Conservation (phyloP, 2,888 invertebrate species). For the Epirrhoe tristata region DNA sequence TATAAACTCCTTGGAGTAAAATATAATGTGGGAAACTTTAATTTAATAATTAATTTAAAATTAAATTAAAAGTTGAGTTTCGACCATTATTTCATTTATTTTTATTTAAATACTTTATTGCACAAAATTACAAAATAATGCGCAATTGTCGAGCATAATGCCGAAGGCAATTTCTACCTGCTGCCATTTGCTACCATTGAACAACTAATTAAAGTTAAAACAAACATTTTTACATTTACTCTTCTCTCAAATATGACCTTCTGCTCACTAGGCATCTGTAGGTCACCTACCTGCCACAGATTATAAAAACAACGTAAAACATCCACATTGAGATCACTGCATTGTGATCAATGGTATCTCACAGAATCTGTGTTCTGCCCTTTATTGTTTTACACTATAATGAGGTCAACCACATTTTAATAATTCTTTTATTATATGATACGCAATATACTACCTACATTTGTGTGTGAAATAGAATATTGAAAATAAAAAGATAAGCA, state of each 20-base stretch:
- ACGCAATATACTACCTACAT: background rate
- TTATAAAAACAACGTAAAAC: slow-evolving; percentile 21
- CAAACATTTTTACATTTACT: background rate
- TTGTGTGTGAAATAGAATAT: background rate
- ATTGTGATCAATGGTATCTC: slow-evolving; percentile 37
- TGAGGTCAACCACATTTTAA: slow-evolving; percentile 27
- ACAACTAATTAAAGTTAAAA: background rate
- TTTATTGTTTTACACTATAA: slow-evolving; percentile 33
- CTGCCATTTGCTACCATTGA: no score
- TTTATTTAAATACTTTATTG: no score
- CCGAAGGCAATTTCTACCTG: no score
- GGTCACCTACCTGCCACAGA: slow-evolving; percentile 12
- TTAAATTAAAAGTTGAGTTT: no score
- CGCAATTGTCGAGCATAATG: no score
- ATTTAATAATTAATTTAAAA: no score
- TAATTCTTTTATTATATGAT: background rate
- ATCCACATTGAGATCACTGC: slow-evolving; percentile 16
- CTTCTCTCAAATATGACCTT: slow-evolving; percentile 19
- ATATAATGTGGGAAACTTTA: no score
- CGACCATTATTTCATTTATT: no score
- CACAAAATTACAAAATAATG: no score
- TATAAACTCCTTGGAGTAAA: no score
- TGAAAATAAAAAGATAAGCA: no score
- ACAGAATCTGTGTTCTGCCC: slow-evolving; percentile 27
- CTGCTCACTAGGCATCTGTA: background rate